Conservation (phyloP, 2,888 invertebrate species). For the Torymus texanus region DNA sequence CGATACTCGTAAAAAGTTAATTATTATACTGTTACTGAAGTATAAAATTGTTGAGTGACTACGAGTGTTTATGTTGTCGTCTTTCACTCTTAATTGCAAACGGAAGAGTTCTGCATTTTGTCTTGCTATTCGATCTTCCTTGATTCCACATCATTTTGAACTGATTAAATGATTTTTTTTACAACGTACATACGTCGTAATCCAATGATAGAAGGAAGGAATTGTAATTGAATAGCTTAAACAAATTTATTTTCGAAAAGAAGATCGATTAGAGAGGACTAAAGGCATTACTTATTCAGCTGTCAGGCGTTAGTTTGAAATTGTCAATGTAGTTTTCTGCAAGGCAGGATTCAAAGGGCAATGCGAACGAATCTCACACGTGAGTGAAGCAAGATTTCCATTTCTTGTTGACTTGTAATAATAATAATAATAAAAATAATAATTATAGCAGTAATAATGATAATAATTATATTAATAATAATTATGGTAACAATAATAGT, state of each 20-base stretch:
- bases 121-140: constrained; percentile 31
- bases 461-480: constrained; percentile 39
- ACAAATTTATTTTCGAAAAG: constrained; percentile 13
- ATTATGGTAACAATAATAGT: constrained; percentile 18
- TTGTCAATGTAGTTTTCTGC: neutral
- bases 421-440: constrained; percentile 10
- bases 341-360: neutral
- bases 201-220: constrained; percentile 11
- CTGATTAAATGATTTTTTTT: neutral
- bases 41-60: constrained; percentile 68
- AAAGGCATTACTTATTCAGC: constrained; percentile 28
- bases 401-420: constrained; percentile 66
- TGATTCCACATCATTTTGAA: neutral
- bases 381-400: constrained; percentile 47
- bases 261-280: constrained; percentile 36
- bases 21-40: constrained; percentile 66
- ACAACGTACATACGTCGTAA: too few relatives aligned
- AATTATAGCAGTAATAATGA: neutral
- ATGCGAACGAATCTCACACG: constrained; percentile 19
- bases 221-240: constrained; percentile 19
- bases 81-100: constrained; percentile 36
- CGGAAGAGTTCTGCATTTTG: constrained; percentile 29
- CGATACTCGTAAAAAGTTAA: constrained; percentile 63
- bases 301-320: constrained; percentile 12
- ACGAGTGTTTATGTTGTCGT: constrained; percentile 54